These are phyloP conservation scores for Ophion slaviceki DNA, from an alignment of 2,888 invertebrate genomes.

Conservation along the genomic window DNA sequence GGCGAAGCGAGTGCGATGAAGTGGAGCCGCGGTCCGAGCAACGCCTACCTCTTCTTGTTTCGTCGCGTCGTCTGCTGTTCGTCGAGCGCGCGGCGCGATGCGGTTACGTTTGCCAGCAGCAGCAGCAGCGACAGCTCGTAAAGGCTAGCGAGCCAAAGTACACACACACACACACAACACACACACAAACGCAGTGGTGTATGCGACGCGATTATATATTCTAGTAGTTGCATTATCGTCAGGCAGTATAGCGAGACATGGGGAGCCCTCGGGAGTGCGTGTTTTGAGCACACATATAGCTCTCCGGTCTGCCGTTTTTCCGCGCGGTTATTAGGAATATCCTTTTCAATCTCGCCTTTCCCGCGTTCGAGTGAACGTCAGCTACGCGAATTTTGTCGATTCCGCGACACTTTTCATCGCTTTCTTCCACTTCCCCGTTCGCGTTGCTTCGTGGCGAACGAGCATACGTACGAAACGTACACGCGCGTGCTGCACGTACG, in stretches of 20 bases:
- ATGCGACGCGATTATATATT: conserved; percentile 71
- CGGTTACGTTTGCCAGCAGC: conserved; percentile 42
- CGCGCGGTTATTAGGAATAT: neutral
- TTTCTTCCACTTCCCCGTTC: too few species aligned
- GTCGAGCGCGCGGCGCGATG: conserved; percentile 15
- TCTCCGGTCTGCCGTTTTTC: neutral
- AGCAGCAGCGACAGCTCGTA: neutral
- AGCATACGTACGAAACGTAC: neutral
- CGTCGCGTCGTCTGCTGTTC: conserved; percentile 24
- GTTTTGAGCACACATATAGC: conserved; percentile 10
- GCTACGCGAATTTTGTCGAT: conserved; percentile 5
- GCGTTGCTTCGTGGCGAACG: neutral
- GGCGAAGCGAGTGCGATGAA: neutral
- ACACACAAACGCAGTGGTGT: conserved; percentile 53
- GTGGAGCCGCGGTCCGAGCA: neutral
- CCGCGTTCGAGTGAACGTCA: conserved; percentile 16
- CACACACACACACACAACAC: conserved; percentile 7
- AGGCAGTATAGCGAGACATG: conserved; percentile 72
- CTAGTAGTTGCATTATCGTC: conserved; percentile 78
- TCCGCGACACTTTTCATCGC: neutral
- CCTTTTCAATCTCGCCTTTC: neutral
- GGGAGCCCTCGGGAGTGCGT: conserved; percentile 60
- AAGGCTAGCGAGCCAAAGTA: conserved; percentile 35
- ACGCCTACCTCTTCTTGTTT: neutral
- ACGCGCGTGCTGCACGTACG: neutral